Evolutionary conservation across 1,140 invertebrate species (phyloP).

Genomic region (Thaumatotibia leucotreta): DNA sequence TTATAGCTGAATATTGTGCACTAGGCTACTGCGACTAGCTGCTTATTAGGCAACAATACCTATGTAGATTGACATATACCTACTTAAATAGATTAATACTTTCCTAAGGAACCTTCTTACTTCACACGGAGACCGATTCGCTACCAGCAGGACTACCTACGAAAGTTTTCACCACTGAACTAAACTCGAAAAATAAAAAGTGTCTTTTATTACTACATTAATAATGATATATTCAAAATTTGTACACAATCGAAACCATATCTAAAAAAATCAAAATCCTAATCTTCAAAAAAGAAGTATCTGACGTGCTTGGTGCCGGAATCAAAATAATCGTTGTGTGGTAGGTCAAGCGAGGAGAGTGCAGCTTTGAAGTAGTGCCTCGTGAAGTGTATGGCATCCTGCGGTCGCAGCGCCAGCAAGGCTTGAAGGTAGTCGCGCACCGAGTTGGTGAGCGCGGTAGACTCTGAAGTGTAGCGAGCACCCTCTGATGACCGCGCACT

Average conservation of each 20-base stretch:
- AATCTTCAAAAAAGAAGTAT: conserved; percentile 67
- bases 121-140: too few species aligned
- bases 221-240: conserved; percentile 1
- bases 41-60: too few species aligned
- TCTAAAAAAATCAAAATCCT: conserved; percentile 13
- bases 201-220: too few species aligned
- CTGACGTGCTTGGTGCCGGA: conserved; percentile 54
- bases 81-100: too few species aligned
- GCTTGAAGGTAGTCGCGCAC: conserved; percentile 79
- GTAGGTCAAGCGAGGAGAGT: conserved; percentile 63
- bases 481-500: conserved; percentile 64
- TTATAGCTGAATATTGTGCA: too few species aligned
- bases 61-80: too few species aligned
- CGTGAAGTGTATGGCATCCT: conserved; percentile 78
- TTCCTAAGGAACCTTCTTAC: too few species aligned
- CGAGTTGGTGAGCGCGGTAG: conserved; percentile 76
- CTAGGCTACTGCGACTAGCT: too few species aligned
- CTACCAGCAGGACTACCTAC: too few species aligned
- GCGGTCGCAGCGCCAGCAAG: conserved; percentile 77
- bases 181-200: too few species aligned
- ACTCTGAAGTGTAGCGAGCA: conserved; percentile 75
- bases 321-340: conserved; percentile 69
- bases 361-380: conserved; percentile 77
- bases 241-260: conserved; percentile 2
- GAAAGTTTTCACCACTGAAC: too few species aligned